Base-by-base conservation (phyloP, 2,113 vertebrate genomes). In the Notothenia rossii region DNA sequence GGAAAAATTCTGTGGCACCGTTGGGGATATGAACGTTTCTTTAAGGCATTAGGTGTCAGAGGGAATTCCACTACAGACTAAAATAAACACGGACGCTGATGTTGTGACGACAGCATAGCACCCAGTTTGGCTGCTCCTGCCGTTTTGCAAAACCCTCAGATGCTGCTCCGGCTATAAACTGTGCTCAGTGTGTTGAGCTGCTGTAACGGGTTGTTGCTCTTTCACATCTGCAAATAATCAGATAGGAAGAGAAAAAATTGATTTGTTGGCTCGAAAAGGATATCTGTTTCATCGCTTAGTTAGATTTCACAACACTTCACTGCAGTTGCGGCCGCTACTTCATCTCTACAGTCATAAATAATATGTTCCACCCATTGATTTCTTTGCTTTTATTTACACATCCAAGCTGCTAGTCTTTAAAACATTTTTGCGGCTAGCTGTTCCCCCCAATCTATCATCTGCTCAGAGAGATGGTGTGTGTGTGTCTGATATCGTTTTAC, bases 31-130 rank as follows among this genome's bases (percentile, higher is more conserved):
- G 89, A 93, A 91, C 72, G 90, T 92, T 71, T 60, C 88, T 90
- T 83, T 88, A 74, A 91, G 92, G 86, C 90, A 48, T 89, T 86
- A 61, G 84, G 83, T 92, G 91, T 90, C 89, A 72, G 78, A 92
- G 89, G 87, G 91, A 88, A 90, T 90, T 93, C 90, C 90, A 79
- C 79, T 59, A 74, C 80, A 81, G 72, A 69, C 86, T 91, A 75
- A 90, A 90, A 85, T 84, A 91, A 94, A 93, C 89, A 92, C 49
- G 77, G 68, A 63, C 33, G 49, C 75, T 29, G 81, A 76, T 25
- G 75, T 53, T 61, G 83, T 88, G 89, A 89, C 72, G 87, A 82
- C 90, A 89, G 91, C 86, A 71, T 72, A 73, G 86, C 77, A n/a
- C 68, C 82, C 53, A n/a, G 70, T 72, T 85, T 82, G 77, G 84